A percentile compares a stretch with the other conserved stretches of the same genome.
Conservation (phyloP, 2,797 vertebrate species). For the Enteromius afrohamiltoni region DNA sequence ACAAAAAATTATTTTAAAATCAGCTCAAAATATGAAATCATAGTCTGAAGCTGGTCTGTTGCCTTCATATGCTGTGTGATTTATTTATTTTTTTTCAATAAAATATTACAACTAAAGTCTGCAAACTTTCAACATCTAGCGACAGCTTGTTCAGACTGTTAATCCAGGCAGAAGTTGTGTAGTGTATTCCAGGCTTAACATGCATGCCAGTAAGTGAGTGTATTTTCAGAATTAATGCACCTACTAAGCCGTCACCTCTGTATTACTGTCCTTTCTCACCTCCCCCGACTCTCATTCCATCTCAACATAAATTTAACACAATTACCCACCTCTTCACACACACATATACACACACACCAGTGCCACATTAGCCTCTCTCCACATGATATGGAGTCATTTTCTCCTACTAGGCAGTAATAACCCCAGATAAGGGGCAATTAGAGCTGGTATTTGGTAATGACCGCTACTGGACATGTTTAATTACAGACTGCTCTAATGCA, state of each 20-base stretch:
- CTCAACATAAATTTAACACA: constrained; percentile 51
- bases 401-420: constrained; percentile 75
- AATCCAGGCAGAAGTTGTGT: neutral
- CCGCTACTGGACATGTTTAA: constrained; percentile 81
- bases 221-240: constrained; percentile 60
- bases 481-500: constrained; percentile 75
- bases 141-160: neutral
- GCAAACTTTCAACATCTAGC: neutral
- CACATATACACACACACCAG: constrained; percentile 29
- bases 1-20: too few species aligned
- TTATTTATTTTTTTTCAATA: too few species aligned
- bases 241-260: constrained; percentile 57
- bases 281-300: constrained; percentile 32
- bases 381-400: constrained; percentile 67
- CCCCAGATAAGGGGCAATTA: constrained; percentile 82
- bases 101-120: neutral
- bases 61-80: neutral
- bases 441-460: constrained; percentile 81
- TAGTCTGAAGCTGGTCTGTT: neutral
- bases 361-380: constrained; percentile 54
- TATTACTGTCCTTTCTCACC: constrained; percentile 53
- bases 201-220: constrained; percentile 18
- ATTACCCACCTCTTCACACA: constrained; percentile 47
- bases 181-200: neutral
- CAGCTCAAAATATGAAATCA: neutral